phyloP scores from a whole-genome alignment of 2,797 vertebrate species.

The Protonibea diacanthus region DNA sequence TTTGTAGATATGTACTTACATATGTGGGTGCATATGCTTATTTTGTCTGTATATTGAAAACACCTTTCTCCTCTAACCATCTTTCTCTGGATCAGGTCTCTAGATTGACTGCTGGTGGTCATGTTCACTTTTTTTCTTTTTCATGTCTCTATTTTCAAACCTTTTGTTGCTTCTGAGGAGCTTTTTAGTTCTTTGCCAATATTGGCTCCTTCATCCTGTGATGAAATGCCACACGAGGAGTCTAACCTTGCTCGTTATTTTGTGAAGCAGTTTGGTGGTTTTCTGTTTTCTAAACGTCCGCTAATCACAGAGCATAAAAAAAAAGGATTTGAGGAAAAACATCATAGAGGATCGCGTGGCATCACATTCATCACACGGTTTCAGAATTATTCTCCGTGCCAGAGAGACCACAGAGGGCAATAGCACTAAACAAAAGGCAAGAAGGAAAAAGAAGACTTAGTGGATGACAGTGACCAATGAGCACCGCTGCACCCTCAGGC shows the following conservation, averaged over 20 bases:
- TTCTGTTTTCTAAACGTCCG: conserved; percentile 9
- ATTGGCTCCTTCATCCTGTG: background rate
- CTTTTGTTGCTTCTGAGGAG: no score
- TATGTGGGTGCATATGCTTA: background rate
- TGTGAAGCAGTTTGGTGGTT: background rate
- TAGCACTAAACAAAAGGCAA: conserved; percentile 57
- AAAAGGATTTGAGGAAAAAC: conserved; percentile 26
- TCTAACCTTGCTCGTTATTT: background rate
- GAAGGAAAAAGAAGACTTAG: conserved; percentile 57
- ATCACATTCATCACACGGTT: conserved; percentile 61
- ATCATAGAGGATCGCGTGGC: conserved; percentile 13
- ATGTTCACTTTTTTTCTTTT: background rate
- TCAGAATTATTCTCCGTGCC: conserved; percentile 40
- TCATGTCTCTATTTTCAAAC: no score
- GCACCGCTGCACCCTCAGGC: conserved; percentile 53
- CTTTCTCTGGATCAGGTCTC: background rate
- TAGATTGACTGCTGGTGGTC: background rate
- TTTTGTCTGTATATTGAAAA: background rate
- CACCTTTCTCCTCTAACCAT: background rate
- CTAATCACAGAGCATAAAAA: conserved; percentile 41
- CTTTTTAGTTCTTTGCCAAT: no score
- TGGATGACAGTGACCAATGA: conserved; percentile 75
- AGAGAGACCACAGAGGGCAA: conserved; percentile 50
- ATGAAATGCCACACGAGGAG: conserved; percentile 4
- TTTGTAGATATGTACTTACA: background rate